A percentile compares a stretch with the other conserved stretches of the same genome.
Conservation (phyloP, 37 sponge, comb jelly and placozoan genomes). For the Geodia barretti region DNA sequence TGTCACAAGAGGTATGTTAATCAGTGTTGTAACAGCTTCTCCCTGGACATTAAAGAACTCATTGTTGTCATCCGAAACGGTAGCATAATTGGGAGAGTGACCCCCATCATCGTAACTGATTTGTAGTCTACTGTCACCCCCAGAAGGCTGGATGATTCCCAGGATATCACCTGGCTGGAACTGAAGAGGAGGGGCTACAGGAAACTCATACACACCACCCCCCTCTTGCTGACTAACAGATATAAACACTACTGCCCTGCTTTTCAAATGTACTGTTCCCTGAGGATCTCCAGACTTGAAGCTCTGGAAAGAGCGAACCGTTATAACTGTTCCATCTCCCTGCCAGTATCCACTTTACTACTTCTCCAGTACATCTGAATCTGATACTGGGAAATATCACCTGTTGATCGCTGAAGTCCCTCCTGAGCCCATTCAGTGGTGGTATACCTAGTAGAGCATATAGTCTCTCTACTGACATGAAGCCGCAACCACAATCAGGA, state of each 20-base stretch:
- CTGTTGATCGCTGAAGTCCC: neutral
- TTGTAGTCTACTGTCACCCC: neutral
- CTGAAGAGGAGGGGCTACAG: neutral
- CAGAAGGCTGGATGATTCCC: slow-evolving; percentile 18
- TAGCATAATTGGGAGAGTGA: neutral
- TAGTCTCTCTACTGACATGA: neutral
- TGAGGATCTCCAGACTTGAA: slow-evolving; percentile 1
- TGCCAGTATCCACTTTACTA: neutral
- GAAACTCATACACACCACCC: neutral
- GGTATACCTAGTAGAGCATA: neutral
- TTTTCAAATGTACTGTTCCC: no score
- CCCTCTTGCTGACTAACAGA: neutral
- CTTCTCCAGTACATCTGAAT: neutral
- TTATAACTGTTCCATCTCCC: neutral
- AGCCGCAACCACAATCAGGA: neutral
- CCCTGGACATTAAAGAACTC: neutral
- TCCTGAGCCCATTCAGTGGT: neutral
- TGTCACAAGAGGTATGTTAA: neutral
- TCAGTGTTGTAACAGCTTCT: neutral
- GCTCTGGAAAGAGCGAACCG: neutral
- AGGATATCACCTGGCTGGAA: neutral
- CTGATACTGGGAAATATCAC: slow-evolving; percentile 1
- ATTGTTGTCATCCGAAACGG: neutral
- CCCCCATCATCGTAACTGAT: neutral
- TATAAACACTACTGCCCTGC: neutral